A percentile compares a stretch with the other conserved stretches of the same genome.
Evolutionary conservation across 2,113 vertebrate species (phyloP).

Genomic region (Microcebus tavaratra): DNA sequence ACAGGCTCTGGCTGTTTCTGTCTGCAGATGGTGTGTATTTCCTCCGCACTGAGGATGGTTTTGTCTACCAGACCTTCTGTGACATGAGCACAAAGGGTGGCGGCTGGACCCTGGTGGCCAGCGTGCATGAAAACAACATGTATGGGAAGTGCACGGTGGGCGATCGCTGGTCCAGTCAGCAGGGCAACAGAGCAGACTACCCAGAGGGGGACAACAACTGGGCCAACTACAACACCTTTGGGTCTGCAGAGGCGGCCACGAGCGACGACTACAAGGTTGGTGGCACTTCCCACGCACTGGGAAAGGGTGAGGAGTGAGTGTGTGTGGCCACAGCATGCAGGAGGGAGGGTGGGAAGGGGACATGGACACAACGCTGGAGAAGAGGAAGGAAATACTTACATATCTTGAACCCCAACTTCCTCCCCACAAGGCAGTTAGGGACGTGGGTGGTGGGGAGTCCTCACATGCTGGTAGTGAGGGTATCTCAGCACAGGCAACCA

Average conservation of each 20-base stretch:
- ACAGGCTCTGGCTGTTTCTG: neutral
- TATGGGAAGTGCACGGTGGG: constrained; percentile 78
- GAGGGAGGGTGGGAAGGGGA: neutral
- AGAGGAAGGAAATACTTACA: neutral
- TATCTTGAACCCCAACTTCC: neutral
- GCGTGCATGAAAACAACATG: constrained; percentile 82
- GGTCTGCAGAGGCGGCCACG: constrained; percentile 75
- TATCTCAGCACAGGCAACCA: neutral
- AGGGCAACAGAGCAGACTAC: constrained; percentile 61
- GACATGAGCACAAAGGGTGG: constrained; percentile 82
- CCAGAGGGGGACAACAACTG: constrained; percentile 79
- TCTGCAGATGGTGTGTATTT: constrained; percentile 70
- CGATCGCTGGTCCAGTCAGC: constrained; percentile 82
- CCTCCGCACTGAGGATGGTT: neutral
- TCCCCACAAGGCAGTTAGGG: neutral
- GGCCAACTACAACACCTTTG: constrained; percentile 81
- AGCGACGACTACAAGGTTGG: constrained; percentile 83
- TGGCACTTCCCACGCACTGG: neutral
- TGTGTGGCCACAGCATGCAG: neutral
- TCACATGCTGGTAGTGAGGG: neutral
- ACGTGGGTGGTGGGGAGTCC: neutral
- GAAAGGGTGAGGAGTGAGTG: neutral
- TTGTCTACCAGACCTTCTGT: constrained; percentile 82
- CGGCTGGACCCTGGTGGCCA: constrained; percentile 84
- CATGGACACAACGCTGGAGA: neutral